These are phyloP conservation scores for Orthosia gracilis DNA, from an alignment of 2,888 invertebrate genomes.

Conservation along the genomic window DNA sequence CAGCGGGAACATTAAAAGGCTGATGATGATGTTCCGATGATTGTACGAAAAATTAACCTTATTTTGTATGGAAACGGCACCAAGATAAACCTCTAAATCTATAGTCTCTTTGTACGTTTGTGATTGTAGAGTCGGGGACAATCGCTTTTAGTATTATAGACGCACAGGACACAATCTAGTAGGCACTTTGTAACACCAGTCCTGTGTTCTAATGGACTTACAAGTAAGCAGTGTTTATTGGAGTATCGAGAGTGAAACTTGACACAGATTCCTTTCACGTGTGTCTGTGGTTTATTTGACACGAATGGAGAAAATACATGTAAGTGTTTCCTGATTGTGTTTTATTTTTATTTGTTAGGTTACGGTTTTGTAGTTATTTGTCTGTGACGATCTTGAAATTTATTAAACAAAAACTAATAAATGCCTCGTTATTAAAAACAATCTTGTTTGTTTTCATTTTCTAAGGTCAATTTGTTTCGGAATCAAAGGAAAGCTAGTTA, in stretches of 20 bases:
- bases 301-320: conserved; percentile 21
- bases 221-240: conserved; percentile 6
- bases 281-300: conserved; percentile 29
- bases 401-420: neutral
- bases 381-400: neutral
- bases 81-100: conserved; percentile 11
- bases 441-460: too few relatives aligned
- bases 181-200: conserved; percentile 38
- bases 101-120: conserved; percentile 39
- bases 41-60: neutral
- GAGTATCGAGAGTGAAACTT: conserved; percentile 59
- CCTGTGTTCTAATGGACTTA: conserved; percentile 28
- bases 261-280: conserved; percentile 18
- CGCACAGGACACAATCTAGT: conserved; percentile 31
- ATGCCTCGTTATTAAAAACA: neutral
- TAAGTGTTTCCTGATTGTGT: conserved; percentile 8
- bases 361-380: neutral
- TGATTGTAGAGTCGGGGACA: conserved; percentile 28
- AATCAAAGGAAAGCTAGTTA: neutral
- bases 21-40: neutral
- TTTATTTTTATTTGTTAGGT: neutral
- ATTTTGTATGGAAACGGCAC: conserved; percentile 46
- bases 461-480: neutral
- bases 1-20: too few relatives aligned
- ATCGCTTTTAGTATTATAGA: conserved; percentile 53